These are phyloP conservation scores for Malthinus flaveolus DNA, from an alignment of 2,888 invertebrate species.

Conservation along the genomic window DNA sequence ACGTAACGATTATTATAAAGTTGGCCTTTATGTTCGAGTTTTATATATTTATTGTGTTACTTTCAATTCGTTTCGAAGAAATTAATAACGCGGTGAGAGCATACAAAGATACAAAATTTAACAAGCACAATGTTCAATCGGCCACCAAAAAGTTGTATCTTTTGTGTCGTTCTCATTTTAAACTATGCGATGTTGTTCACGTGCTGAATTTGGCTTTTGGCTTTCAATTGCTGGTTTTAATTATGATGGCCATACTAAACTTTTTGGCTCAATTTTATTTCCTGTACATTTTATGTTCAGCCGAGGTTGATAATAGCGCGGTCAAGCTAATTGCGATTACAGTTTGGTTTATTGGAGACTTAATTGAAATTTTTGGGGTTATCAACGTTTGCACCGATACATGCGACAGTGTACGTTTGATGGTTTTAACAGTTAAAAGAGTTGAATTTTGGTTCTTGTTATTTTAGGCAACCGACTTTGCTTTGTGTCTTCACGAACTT, in stretches of 20 bases:
- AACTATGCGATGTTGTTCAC: slow-evolving; percentile 37
- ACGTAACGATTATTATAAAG: slow-evolving; percentile 37
- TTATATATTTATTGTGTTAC: slow-evolving; percentile 35
- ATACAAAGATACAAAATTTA: slow-evolving; percentile 12
- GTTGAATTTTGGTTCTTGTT: slow-evolving; percentile 37
- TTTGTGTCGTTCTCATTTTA: slow-evolving; percentile 42
- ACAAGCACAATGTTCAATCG: slow-evolving; percentile 4
- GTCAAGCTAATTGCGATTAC: slow-evolving; percentile 32
- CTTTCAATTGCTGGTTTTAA: slow-evolving; percentile 38
- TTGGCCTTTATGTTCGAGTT: slow-evolving; percentile 42
- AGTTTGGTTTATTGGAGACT: slow-evolving; percentile 40
- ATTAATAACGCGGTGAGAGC: slow-evolving; percentile 35
- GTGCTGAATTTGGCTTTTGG: slow-evolving; percentile 39
- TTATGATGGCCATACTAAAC: slow-evolving; percentile 37
- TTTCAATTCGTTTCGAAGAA: slow-evolving; percentile 35
- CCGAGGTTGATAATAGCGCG: slow-evolving; percentile 19
- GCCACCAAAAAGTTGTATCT: slow-evolving; percentile 34
- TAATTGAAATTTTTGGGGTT: slow-evolving; percentile 39
- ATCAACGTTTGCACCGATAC: slow-evolving; percentile 38
- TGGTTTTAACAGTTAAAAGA: neutral
- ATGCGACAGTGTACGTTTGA: slow-evolving; percentile 38
- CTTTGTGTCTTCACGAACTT: slow-evolving; percentile 52
- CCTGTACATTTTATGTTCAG: slow-evolving; percentile 38
- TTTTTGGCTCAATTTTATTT: slow-evolving; percentile 43
- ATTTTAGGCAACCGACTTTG: slow-evolving; percentile 51